A percentile compares a stretch with the other conserved stretches of the same genome.
These are phyloP conservation scores for Homarus gammarus DNA, from an alignment of 2,888 invertebrate species.

Conservation along the genomic window DNA sequence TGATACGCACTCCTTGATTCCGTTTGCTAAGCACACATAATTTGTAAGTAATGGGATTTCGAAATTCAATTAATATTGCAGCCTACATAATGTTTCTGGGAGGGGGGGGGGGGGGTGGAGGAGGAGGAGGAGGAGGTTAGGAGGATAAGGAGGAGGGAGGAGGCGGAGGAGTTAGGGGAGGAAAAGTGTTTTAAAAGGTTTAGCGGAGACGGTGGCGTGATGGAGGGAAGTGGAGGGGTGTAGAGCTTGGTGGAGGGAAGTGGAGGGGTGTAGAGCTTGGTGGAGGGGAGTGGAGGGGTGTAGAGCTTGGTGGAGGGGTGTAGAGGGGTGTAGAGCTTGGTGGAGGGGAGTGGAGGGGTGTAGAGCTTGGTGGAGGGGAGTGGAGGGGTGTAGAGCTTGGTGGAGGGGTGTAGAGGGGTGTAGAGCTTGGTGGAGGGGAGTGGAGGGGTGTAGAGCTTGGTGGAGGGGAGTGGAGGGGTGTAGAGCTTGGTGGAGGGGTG, in stretches of 20 bases:
- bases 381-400: too few relatives aligned
- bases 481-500: too few relatives aligned
- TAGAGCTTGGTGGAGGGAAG: not conserved
- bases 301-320: too few relatives aligned
- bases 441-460: too few relatives aligned
- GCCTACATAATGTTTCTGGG: conserved; percentile 67
- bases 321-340: too few relatives aligned
- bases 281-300: too few relatives aligned
- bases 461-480: too few relatives aligned
- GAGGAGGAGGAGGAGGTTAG: not conserved
- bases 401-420: too few relatives aligned
- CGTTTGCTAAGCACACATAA: conserved; percentile 75
- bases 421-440: too few relatives aligned
- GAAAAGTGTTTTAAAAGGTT: not conserved
- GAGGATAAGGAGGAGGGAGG: not conserved
- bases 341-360: too few relatives aligned
- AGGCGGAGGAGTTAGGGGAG: not conserved
- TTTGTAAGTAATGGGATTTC: conserved; percentile 76
- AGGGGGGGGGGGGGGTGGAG: conserved; percentile 29
- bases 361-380: too few relatives aligned
- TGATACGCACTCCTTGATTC: conserved; percentile 71
- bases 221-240: conserved; percentile 4
- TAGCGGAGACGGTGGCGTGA: not conserved
- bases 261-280: not conserved
- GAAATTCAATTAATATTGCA: conserved; percentile 76